These are phyloP conservation scores for Agrotis puta DNA, from an alignment of 2,888 invertebrate species.

Conservation along the genomic window DNA sequence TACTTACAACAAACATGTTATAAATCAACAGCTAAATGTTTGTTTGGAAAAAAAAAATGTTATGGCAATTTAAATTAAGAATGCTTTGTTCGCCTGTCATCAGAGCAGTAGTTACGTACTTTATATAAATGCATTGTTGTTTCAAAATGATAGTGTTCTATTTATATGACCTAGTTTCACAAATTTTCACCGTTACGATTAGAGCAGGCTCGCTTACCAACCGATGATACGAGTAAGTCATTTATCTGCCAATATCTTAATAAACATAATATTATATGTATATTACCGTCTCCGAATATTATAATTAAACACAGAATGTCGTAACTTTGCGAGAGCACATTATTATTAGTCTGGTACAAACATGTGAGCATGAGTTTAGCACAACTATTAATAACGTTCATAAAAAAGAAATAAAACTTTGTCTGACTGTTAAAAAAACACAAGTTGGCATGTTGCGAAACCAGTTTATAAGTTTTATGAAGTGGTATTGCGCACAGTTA, in stretches of 20 bases:
- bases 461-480: slow-evolving; percentile 71
- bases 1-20: slow-evolving; percentile 24
- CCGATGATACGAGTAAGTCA: slow-evolving; percentile 16
- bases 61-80: too few relatives aligned
- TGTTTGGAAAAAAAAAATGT: too few relatives aligned
- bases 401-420: slow-evolving; percentile 66
- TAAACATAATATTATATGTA: slow-evolving; percentile 23
- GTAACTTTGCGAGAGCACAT: slow-evolving; percentile 49
- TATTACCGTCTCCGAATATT: slow-evolving; percentile 24
- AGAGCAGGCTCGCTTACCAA: slow-evolving; percentile 25
- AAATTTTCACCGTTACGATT: slow-evolving; percentile 31
- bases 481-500: slow-evolving; percentile 70
- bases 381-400: slow-evolving; percentile 65
- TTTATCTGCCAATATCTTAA: slow-evolving; percentile 33
- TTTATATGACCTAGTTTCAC: slow-evolving; percentile 43
- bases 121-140: slow-evolving; percentile 38
- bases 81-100: slow-evolving; percentile 3
- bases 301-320: slow-evolving; percentile 40
- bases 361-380: slow-evolving; percentile 60
- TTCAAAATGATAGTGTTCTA: slow-evolving; percentile 27
- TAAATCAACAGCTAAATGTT: slow-evolving; percentile 24
- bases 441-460: slow-evolving; percentile 71
- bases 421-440: slow-evolving; percentile 67
- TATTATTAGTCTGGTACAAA: slow-evolving; percentile 51
- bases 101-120: neutral